Evolutionary conservation across 1,140 invertebrate genomes (phyloP).

Genomic region (Heliconius eleuchia): DNA sequence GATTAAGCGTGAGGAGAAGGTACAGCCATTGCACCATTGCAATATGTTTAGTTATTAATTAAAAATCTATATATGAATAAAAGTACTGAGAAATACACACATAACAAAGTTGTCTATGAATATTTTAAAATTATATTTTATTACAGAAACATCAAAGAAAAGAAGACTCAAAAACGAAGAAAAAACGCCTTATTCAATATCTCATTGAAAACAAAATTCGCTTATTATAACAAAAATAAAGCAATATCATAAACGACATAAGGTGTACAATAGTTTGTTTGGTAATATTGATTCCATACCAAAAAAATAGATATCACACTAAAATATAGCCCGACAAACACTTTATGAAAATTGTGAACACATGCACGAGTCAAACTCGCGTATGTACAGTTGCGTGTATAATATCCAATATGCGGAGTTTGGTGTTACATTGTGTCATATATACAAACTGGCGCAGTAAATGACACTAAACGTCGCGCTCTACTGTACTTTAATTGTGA

Average conservation of each 20-base stretch:
- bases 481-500: no score
- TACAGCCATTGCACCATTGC: background rate
- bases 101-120: no score
- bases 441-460: no score
- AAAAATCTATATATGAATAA: background rate
- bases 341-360: background rate
- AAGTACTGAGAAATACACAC: no score
- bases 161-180: conserved; percentile 46
- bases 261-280: conserved; percentile 12
- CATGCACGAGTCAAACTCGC: no score
- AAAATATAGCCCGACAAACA: background rate
- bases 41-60: conserved; percentile 1
- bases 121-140: background rate
- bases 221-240: background rate
- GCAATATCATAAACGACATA: background rate
- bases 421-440: no score
- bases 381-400: no score
- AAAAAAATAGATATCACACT: background rate
- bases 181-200: conserved; percentile 42
- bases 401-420: no score
- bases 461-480: no score
- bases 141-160: conserved; percentile 27
- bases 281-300: conserved; percentile 2
- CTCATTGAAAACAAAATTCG: conserved; percentile 14
- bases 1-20: conserved; percentile 82